Evolutionary conservation across 2,797 vertebrate genomes (phyloP).

Genomic region (Acrocephalus scirpaceus): DNA sequence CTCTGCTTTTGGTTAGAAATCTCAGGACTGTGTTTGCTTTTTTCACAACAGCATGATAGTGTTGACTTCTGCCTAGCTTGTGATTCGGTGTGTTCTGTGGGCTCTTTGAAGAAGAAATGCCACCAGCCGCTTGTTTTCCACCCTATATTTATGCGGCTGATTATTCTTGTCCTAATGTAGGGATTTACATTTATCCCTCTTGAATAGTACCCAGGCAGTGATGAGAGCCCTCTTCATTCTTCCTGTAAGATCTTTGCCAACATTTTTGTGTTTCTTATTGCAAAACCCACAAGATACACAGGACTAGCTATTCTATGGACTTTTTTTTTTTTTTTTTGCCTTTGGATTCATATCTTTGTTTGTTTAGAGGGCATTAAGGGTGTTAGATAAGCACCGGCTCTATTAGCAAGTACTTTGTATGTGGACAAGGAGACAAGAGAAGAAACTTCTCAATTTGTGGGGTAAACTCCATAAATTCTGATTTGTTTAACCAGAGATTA

Average conservation of each 20-base stretch:
- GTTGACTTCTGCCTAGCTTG: not conserved
- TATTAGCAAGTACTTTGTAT: not conserved
- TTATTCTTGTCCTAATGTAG: not conserved
- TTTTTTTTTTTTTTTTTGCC: not conserved
- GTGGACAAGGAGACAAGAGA: not conserved
- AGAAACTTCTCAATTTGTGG: not conserved
- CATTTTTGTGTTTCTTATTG: not conserved
- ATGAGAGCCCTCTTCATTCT: not conserved
- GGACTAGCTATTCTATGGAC: not conserved
- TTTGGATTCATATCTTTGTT: constrained; percentile 7
- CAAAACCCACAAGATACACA: not conserved
- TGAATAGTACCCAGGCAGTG: not conserved
- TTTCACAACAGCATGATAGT: not conserved
- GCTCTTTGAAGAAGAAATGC: not conserved
- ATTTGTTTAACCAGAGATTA: constrained; percentile 42
- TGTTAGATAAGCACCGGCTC: not conserved
- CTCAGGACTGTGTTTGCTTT: not conserved
- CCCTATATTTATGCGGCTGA: not conserved
- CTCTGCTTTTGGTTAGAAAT: not conserved
- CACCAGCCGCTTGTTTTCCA: not conserved
- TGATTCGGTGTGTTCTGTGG: not conserved
- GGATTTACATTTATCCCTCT: not conserved
- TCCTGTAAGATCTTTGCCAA: not conserved
- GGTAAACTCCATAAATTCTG: constrained; percentile 3
- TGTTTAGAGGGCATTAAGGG: not conserved